A percentile compares a stretch with the other conserved stretches of the same genome.
phyloP scores from a whole-genome alignment of 2,113 vertebrate genomes.

The Kobus ellipsiprymnus region DNA sequence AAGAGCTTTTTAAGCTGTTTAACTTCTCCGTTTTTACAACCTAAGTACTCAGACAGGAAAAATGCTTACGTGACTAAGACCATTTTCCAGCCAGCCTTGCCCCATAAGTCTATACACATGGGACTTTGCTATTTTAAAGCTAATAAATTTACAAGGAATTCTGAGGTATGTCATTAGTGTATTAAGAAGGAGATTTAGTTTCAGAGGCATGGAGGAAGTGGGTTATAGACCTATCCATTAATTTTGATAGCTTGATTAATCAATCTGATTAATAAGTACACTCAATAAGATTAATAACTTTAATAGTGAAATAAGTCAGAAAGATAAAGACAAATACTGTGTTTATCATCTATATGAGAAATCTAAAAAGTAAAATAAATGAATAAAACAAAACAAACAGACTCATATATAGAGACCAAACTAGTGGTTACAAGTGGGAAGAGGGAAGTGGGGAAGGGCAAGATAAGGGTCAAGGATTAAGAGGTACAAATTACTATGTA shows the following conservation, averaged over 20 bases:
- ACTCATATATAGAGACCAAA: not conserved
- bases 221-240: not conserved
- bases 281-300: not conserved
- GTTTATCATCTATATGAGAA: not conserved
- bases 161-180: not conserved
- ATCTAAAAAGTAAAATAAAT: not conserved
- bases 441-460: not conserved
- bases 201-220: not conserved
- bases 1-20: not conserved
- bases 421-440: not conserved
- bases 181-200: not conserved
- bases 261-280: not conserved
- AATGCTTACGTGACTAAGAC: not conserved
- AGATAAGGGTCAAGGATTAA: not conserved
- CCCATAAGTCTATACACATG: not conserved
- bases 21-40: not conserved
- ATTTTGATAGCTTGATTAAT: not conserved
- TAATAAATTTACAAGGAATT: not conserved
- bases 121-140: not conserved
- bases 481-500: not conserved
- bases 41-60: not conserved
- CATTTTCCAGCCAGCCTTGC: not conserved
- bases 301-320: not conserved
- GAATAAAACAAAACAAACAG: not conserved
- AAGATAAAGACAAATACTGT: not conserved